Conservation (phyloP, 2,888 invertebrate species). For the Carpatolechia fugitivella region DNA sequence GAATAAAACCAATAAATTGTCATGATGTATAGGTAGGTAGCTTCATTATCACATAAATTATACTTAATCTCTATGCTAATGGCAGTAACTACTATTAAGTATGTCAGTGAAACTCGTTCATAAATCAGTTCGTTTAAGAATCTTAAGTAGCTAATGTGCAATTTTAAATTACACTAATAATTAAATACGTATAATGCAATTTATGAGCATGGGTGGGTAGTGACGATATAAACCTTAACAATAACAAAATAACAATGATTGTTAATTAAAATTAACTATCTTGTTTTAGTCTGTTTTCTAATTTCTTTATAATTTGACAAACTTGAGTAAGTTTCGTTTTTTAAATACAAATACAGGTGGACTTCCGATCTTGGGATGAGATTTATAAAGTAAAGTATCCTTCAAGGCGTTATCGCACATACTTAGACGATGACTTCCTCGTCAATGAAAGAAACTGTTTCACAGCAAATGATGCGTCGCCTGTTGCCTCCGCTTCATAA, state of each 20-base stretch:
- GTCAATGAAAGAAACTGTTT: not conserved
- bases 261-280: not conserved
- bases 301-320: too few species aligned
- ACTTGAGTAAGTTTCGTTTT: too few species aligned
- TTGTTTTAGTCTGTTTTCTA: too few species aligned
- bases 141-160: constrained; percentile 9
- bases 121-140: not conserved
- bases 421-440: not conserved
- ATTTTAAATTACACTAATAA: constrained; percentile 13
- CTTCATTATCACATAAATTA: too few species aligned
- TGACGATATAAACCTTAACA: not conserved
- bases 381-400: not conserved
- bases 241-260: not conserved
- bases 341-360: too few species aligned
- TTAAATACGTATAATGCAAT: constrained; percentile 13
- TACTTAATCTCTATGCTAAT: not conserved
- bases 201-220: not conserved
- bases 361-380: not conserved
- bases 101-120: too few species aligned
- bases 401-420: not conserved
- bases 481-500: constrained; percentile 12
- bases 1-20: too few species aligned
- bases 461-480: not conserved
- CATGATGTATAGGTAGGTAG: too few species aligned
- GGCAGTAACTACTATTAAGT: too few species aligned